Percentiles rank a stretch among this genome's conserved stretches.
phyloP scores from a whole-genome alignment of 2,113 vertebrate species.

The Phaethornis superciliosus region DNA sequence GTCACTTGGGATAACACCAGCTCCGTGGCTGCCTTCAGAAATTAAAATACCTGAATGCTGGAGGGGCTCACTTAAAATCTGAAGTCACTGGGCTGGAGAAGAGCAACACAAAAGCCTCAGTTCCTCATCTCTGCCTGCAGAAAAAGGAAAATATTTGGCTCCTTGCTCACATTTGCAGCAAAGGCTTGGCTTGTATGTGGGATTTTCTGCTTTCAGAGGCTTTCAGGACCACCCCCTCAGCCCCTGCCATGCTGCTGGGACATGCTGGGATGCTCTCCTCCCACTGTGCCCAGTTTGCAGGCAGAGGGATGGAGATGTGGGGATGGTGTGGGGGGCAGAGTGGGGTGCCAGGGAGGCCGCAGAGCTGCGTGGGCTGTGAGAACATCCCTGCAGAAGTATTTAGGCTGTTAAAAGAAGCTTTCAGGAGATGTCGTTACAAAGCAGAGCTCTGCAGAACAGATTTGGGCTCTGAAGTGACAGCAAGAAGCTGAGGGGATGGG shows the following conservation, averaged over 20 bases:
- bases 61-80: background rate
- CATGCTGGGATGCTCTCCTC: background rate
- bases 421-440: background rate
- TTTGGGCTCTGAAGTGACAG: background rate
- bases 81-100: background rate
- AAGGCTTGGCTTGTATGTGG: background rate
- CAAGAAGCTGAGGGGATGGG: background rate
- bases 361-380: background rate
- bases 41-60: background rate
- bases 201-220: background rate
- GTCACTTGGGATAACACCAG: background rate
- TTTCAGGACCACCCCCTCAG: background rate
- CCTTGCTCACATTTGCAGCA: background rate
- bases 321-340: background rate
- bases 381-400: slow-evolving; percentile 37
- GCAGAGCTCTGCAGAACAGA: slow-evolving; percentile 57
- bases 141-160: background rate
- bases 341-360: accelerated
- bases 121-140: background rate
- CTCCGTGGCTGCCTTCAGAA: background rate
- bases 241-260: accelerated
- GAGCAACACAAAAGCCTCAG: background rate
- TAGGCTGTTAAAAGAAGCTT: background rate
- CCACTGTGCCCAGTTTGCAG: background rate
- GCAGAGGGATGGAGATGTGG: background rate